Base-by-base conservation (phyloP, 2,888 invertebrate species). In the Hypercompe scribonia region DNA sequence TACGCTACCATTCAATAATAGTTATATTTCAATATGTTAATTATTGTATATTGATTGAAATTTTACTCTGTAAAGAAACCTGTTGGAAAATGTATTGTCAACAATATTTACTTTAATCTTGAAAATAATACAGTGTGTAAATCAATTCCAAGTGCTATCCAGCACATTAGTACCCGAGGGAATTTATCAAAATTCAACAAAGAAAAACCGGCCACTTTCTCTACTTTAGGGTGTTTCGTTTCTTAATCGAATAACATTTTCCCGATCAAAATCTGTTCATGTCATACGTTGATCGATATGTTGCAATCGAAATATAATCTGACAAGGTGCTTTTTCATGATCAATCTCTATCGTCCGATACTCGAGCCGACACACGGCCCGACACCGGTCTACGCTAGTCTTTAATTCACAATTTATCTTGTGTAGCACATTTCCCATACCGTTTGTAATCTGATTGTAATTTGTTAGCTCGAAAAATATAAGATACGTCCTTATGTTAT, bases 351-450 rank as follows among this genome's bases (percentile, higher is more conserved):
- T 79, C 81, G 77, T 80, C 79, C 81, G 76, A 73, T 54, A 70
- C 50, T 65, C 31, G n/a, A 39, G 61, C 72, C 63, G 66, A 69
- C 71, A 61, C 65, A 36, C 46, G 46, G 65, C 3, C 46, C 68
- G 31, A 71, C 70, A 34, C 36, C 71, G 63, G 65, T 65, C 39
- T 42, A 69, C 68, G 66, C 61, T 72, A 64, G 90, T 88, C 86
- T 92, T 93, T 93, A 93, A 93, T 92, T 93, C 91, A 88, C 93
- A 89, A 94, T 95, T 91, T 90, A 89, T 93, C 94, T 93, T 93
- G 86, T 91, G 84, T 72, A 84, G 89, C 92, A 93, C 90, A 88
- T 88, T 89, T 84, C 81, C 84, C 84, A 85, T 81, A 82, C 77
- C 83, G 77, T 85, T 86, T 81, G 83, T 79, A 79, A 85, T 80